Evolutionary conservation across 2,888 invertebrate genomes (phyloP).

Genomic region (Drosophila antonietae): DNA sequence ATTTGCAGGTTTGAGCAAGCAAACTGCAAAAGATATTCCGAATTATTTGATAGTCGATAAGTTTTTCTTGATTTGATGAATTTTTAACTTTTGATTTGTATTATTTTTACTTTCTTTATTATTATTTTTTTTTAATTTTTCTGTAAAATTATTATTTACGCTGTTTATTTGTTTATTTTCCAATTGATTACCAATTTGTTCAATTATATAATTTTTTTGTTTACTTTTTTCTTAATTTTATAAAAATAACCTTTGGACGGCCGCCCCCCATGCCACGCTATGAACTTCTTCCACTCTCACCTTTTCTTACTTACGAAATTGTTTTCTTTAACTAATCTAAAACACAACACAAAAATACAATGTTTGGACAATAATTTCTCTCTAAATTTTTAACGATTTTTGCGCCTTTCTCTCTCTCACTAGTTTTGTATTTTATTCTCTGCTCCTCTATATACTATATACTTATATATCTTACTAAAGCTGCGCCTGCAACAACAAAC

Average conservation of each 20-base stretch:
- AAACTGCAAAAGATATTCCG: constrained; percentile 38
- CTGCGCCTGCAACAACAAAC: constrained; percentile 67
- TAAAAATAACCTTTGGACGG: constrained; percentile 31
- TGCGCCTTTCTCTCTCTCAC: constrained; percentile 24
- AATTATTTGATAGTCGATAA: constrained; percentile 43
- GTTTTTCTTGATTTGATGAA: constrained; percentile 48
- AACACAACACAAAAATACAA: neutral
- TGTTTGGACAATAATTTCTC: constrained; percentile 14
- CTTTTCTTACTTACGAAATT: constrained; percentile 16
- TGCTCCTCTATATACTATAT: constrained; percentile 10
- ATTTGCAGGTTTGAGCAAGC: constrained; percentile 68
- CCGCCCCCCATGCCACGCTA: constrained; percentile 13
- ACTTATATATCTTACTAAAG: constrained; percentile 44
- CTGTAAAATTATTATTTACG: constrained; percentile 28
- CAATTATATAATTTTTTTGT: constrained; percentile 28
- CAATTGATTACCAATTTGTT: constrained; percentile 49
- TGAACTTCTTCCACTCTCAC: constrained; percentile 17
- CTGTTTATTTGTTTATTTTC: constrained; percentile 48
- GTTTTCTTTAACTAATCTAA: constrained; percentile 3
- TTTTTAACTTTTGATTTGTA: constrained; percentile 53
- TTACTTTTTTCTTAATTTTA: constrained; percentile 12
- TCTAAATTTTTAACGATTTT: constrained; percentile 41
- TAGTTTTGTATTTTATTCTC: constrained; percentile 39
- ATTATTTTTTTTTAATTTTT: constrained; percentile 17
- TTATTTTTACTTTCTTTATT: constrained; percentile 25